Conservation (phyloP, 2,113 vertebrate genomes). For the Chinchilla lanigera region DNA sequence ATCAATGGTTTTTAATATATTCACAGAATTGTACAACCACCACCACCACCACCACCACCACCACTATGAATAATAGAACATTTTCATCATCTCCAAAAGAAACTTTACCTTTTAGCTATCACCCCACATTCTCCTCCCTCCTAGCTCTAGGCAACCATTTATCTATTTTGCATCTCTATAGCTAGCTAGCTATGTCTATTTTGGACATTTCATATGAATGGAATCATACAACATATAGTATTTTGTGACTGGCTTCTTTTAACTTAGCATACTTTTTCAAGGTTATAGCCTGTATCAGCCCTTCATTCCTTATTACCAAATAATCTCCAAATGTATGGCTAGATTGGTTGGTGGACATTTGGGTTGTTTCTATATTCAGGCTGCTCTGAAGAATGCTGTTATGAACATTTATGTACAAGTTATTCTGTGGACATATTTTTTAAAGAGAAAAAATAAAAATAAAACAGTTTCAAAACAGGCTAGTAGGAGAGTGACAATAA, state of each 20-base stretch:
- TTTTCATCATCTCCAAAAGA: neutral
- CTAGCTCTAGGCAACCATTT: neutral
- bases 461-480: no score
- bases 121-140: neutral
- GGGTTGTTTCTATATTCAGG: neutral
- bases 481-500: no score
- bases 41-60: neutral
- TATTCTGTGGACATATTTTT: neutral
- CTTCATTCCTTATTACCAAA: neutral
- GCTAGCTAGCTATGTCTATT: neutral
- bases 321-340: neutral
- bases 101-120: neutral
- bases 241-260: slow-evolving; percentile 42
- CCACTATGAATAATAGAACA: slow-evolving; percentile 19
- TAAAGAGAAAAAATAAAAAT: no score
- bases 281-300: neutral
- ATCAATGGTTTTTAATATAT: neutral
- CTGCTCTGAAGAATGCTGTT: neutral
- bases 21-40: neutral
- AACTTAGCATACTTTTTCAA: neutral
- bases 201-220: neutral
- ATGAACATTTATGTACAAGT: neutral
- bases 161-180: neutral
- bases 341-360: neutral
- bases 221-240: neutral